A percentile compares a stretch with the other conserved stretches of the same genome.
phyloP scores from a whole-genome alignment of 2,113 vertebrate genomes.

The Ibidorhyncha struthersii region DNA sequence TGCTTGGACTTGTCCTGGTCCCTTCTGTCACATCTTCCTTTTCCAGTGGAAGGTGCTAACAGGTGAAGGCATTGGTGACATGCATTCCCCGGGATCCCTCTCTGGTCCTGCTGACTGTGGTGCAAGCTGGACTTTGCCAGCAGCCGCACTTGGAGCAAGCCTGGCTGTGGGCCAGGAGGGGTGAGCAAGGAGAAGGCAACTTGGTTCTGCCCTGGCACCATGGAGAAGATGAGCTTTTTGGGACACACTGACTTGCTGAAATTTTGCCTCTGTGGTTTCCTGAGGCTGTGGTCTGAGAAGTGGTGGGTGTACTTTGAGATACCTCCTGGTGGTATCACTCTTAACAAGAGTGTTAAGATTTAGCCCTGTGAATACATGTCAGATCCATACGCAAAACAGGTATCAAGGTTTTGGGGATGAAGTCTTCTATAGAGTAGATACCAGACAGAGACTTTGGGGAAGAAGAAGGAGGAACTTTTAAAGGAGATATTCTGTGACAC shows the following conservation, averaged over 20 bases:
- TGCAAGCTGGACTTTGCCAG: neutral
- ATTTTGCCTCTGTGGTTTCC: neutral
- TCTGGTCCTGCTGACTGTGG: neutral
- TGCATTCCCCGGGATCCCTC: neutral
- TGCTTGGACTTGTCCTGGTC: neutral
- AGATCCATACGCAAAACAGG: fast-evolving
- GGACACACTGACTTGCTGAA: neutral
- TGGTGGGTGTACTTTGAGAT: neutral
- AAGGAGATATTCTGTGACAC: neutral
- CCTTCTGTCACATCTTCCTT: neutral
- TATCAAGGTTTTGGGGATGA: neutral
- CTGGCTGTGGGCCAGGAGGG: neutral
- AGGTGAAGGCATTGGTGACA: neutral
- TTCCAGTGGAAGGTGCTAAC: neutral
- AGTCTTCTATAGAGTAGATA: neutral
- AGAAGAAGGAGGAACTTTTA: neutral
- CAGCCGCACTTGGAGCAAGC: neutral
- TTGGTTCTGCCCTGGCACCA: neutral
- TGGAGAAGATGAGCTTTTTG: neutral
- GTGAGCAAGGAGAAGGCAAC: neutral
- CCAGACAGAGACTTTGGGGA: neutral
- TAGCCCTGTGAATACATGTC: neutral
- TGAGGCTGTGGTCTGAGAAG: neutral
- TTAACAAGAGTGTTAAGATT: neutral
- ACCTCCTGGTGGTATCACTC: neutral